Evolutionary conservation across 1,140 invertebrate species (phyloP).

Genomic region (Samia ricini): DNA sequence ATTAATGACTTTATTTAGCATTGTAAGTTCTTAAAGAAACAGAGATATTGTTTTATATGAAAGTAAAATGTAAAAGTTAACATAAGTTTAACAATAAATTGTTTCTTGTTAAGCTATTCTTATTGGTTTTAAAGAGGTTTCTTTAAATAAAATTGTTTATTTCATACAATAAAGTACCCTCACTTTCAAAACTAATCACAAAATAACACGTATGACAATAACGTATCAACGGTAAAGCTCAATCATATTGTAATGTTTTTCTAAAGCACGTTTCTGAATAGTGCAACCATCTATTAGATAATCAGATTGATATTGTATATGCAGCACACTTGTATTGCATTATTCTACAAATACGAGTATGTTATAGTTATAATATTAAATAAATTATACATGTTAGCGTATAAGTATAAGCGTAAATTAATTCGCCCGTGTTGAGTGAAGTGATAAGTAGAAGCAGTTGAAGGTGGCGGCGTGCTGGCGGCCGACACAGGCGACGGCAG

Average conservation of each 20-base stretch:
- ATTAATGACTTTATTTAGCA: too few relatives aligned
- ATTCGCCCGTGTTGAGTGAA: background rate
- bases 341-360: background rate
- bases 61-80: too few relatives aligned
- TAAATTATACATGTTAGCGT: background rate
- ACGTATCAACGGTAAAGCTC: background rate
- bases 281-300: background rate
- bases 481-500: conserved; percentile 65
- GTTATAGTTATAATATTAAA: too few relatives aligned
- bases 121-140: too few relatives aligned
- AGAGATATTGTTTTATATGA: too few relatives aligned
- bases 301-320: background rate
- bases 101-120: too few relatives aligned
- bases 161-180: too few relatives aligned
- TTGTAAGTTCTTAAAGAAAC: too few relatives aligned
- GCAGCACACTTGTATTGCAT: background rate
- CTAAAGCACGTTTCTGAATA: background rate
- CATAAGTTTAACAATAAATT: too few relatives aligned
- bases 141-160: too few relatives aligned
- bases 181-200: too few relatives aligned
- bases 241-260: background rate
- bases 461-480: conserved; percentile 60
- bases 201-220: background rate
- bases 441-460: background rate
- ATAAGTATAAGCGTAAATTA: background rate